A percentile compares a stretch with the other conserved stretches of the same genome.
phyloP scores from a whole-genome alignment of 2,888 invertebrate species.

The Tachina fera region DNA sequence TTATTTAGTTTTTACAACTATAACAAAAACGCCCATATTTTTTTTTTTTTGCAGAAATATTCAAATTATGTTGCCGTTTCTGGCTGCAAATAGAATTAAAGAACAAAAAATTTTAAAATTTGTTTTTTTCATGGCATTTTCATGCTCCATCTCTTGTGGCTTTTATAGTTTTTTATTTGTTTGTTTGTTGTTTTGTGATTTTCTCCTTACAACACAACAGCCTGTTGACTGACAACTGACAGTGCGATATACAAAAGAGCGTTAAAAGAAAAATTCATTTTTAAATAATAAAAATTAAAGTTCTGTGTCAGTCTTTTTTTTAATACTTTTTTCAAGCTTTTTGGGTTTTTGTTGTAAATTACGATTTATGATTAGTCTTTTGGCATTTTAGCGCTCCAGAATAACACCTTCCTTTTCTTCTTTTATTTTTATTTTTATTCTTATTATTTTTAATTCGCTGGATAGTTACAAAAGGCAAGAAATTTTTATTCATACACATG shows the following conservation, averaged over 20 bases:
- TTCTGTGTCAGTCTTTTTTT: conserved; percentile 42
- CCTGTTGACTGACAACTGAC: conserved; percentile 73
- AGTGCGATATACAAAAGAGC: conserved; percentile 66
- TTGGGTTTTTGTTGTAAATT: conserved; percentile 67
- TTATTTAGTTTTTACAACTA: conserved; percentile 33
- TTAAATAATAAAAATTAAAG: conserved; percentile 65
- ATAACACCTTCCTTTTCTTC: conserved; percentile 56
- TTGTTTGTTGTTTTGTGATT: conserved; percentile 1
- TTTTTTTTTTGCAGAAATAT: conserved; percentile 49
- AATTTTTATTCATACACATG: neutral
- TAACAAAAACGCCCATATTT: conserved; percentile 54
- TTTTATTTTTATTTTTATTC: neutral
- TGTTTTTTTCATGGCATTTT: conserved; percentile 61
- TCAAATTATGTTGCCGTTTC: conserved; percentile 54
- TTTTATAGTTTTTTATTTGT: conserved; percentile 17
- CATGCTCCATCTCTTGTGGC: conserved; percentile 57
- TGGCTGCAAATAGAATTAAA: conserved; percentile 39
- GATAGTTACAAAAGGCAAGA: conserved; percentile 19
- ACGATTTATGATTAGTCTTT: conserved; percentile 73
- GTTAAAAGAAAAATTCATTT: conserved; percentile 68
- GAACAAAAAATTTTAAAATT: conserved; percentile 10
- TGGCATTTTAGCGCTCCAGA: conserved; percentile 67
- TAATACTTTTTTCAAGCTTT: conserved; percentile 10
- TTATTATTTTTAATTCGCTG: conserved; percentile 33
- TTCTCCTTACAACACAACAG: conserved; percentile 53